Percentiles rank a stretch among this genome's conserved stretches.
phyloP scores from a whole-genome alignment of 2,113 vertebrate species.

The Proterorhinus semilunaris region DNA sequence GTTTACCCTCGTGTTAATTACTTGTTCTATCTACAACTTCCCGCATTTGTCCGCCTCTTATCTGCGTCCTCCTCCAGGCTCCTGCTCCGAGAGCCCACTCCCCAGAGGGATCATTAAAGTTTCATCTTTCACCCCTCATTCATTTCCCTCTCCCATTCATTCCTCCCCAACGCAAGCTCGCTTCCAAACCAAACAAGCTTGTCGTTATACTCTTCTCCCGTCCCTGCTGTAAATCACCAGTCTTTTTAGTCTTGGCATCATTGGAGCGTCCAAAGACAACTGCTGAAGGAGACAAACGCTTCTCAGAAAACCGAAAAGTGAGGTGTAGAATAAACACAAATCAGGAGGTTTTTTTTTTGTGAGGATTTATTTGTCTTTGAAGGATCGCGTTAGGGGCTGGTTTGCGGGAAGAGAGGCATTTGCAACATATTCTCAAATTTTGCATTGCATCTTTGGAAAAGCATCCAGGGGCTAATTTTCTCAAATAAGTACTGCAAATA shows the following conservation, averaged over 20 bases:
- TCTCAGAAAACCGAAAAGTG: background rate
- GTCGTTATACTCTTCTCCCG: conserved; percentile 34
- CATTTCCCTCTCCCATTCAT: conserved; percentile 52
- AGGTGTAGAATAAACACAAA: conserved; percentile 10
- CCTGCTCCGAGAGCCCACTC: conserved; percentile 56
- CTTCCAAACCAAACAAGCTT: conserved; percentile 68
- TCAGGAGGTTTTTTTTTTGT: background rate
- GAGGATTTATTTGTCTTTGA: conserved; percentile 1
- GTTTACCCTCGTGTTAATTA: conserved; percentile 48
- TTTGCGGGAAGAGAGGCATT: background rate
- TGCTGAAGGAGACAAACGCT: conserved; percentile 8
- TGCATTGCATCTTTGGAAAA: background rate
- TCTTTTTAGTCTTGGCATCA: conserved; percentile 31
- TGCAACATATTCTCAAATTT: background rate
- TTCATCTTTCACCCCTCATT: conserved; percentile 71
- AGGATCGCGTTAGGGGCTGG: background rate
- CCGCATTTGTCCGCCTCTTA: conserved; percentile 38
- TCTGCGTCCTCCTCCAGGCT: conserved; percentile 32
- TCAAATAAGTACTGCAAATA: background rate
- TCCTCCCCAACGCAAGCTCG: conserved; percentile 42
- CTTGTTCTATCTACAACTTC: conserved; percentile 33
- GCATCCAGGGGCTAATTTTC: background rate
- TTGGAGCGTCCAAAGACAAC: conserved; percentile 34
- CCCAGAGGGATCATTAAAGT: conserved; percentile 73
- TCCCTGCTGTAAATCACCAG: conserved; percentile 42